These are phyloP conservation scores for Anagrus nilaparvatae DNA, from an alignment of 1,140 invertebrate genomes.

Conservation along the genomic window DNA sequence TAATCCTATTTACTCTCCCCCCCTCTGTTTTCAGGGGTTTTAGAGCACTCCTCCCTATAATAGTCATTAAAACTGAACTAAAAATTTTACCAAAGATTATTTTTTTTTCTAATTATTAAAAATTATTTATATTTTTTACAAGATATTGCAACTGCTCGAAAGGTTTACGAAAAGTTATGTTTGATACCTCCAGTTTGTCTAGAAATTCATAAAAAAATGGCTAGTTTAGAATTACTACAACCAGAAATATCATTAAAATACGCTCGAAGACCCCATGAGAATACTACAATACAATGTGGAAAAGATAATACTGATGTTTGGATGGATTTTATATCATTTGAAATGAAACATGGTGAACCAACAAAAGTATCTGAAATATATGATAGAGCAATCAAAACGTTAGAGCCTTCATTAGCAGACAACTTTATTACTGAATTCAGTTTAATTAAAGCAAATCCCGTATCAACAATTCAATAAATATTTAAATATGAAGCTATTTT, in stretches of 20 bases:
- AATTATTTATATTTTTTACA: not conserved
- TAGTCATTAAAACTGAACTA: too few species aligned
- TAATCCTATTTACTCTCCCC: too few species aligned
- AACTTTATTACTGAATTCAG: conserved; percentile 34
- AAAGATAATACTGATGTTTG: conserved; percentile 44
- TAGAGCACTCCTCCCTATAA: too few species aligned
- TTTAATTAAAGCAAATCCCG: conserved; percentile 27
- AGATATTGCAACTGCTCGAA: conserved; percentile 38
- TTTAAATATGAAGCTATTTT: not conserved
- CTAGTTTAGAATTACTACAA: conserved; percentile 40
- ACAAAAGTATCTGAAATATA: conserved; percentile 37
- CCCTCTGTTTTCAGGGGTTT: too few species aligned
- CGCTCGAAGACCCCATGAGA: conserved; percentile 37
- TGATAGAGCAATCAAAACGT: conserved; percentile 40
- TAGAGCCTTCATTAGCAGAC: conserved; percentile 30
- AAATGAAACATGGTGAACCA: conserved; percentile 41
- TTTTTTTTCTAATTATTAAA: conserved; percentile 1
- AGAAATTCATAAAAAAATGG: conserved; percentile 45
- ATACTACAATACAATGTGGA: conserved; percentile 43
- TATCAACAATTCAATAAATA: conserved; percentile 12
- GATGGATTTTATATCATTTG: conserved; percentile 49
- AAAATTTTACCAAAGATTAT: not conserved
- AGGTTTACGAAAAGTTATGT: conserved; percentile 34
- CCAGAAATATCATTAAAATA: conserved; percentile 30
- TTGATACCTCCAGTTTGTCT: conserved; percentile 36